These are phyloP conservation scores for Pavo muticus DNA, from an alignment of 2,113 vertebrate genomes.

Conservation along the genomic window DNA sequence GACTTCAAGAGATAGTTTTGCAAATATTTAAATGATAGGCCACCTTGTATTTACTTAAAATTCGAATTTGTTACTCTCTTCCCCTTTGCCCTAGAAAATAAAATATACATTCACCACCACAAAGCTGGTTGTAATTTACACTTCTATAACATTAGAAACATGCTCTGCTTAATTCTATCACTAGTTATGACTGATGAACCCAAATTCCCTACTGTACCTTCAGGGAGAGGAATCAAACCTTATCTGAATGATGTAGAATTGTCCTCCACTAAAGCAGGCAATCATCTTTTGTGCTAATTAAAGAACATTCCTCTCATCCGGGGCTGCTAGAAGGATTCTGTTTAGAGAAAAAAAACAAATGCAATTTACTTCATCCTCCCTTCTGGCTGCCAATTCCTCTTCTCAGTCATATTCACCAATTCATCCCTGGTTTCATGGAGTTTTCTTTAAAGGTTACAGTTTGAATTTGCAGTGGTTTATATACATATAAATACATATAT, in stretches of 20 bases:
- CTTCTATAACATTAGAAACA: neutral
- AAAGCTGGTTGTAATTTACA: neutral
- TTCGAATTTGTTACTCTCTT: neutral
- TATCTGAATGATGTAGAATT: neutral
- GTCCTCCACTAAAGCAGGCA: neutral
- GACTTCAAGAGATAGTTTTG: neutral
- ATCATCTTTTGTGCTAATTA: slow-evolving; percentile 24
- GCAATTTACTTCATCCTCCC: neutral
- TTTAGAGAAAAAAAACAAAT: slow-evolving; percentile 7
- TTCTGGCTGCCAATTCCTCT: neutral
- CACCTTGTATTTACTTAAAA: neutral
- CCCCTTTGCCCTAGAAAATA: neutral
- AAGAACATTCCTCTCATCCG: slow-evolving; percentile 2
- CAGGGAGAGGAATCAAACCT: neutral
- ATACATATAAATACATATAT: too few relatives aligned
- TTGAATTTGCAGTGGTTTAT: neutral
- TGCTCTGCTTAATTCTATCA: neutral
- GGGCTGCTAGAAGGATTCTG: neutral
- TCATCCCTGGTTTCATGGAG: neutral
- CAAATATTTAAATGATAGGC: neutral
- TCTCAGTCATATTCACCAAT: neutral
- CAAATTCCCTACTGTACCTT: neutral
- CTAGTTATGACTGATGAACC: neutral
- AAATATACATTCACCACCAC: neutral
- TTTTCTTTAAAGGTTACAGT: neutral